Evolutionary conservation across 1,140 invertebrate genomes (phyloP).

Genomic region (Drosophila littoralis): DNA sequence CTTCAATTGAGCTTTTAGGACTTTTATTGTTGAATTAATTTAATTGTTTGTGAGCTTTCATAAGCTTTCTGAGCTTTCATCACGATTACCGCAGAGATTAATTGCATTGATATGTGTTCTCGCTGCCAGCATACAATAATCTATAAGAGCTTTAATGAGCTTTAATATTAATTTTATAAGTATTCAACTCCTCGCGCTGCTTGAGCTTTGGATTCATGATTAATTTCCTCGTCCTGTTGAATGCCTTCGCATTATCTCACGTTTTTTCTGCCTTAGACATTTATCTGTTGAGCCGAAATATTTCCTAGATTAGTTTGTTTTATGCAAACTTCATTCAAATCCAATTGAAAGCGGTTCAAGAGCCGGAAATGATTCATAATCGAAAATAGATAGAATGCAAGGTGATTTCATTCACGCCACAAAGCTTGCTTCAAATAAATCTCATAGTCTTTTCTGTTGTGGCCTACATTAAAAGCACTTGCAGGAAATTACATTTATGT

Average conservation of each 20-base stretch:
- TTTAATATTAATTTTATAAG: too few relatives aligned
- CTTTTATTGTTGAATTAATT: too few relatives aligned
- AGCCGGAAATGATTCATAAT: constrained; percentile 42
- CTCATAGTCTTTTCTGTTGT: constrained; percentile 5
- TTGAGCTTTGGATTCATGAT: too few relatives aligned
- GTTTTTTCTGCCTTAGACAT: background rate
- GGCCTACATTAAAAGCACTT: constrained; percentile 24
- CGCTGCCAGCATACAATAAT: too few relatives aligned
- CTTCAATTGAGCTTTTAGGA: too few relatives aligned
- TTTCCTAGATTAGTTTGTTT: constrained; percentile 6
- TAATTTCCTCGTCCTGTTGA: too few relatives aligned
- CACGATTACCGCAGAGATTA: too few relatives aligned
- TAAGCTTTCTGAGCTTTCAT: too few relatives aligned
- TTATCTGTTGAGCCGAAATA: constrained; percentile 1
- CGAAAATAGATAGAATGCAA: constrained; percentile 13
- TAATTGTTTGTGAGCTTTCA: too few relatives aligned
- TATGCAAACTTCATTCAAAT: constrained; percentile 9
- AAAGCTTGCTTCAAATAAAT: constrained; percentile 1
- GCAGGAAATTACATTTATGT: constrained; percentile 65
- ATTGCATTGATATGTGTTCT: too few relatives aligned
- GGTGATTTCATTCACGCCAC: background rate
- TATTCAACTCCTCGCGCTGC: too few relatives aligned
- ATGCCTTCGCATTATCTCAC: background rate
- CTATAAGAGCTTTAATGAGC: too few relatives aligned
- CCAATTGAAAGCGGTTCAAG: constrained; percentile 13